These are phyloP conservation scores for Macheiramphus alcinus DNA, from an alignment of 2,113 vertebrate genomes.

Conservation along the genomic window DNA sequence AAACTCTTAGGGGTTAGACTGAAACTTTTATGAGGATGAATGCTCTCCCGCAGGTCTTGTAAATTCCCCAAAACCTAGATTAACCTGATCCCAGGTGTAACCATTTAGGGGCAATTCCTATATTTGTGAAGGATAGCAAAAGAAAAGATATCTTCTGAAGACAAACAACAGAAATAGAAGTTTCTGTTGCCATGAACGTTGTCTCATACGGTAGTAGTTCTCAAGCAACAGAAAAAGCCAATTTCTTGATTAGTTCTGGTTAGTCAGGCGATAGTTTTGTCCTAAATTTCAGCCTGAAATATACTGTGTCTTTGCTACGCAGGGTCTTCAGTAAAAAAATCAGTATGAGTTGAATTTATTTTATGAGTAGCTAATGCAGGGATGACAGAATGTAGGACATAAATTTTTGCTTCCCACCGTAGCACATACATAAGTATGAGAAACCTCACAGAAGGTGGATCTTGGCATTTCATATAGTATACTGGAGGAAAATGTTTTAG, in stretches of 20 bases:
- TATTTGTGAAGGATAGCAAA: neutral
- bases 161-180: neutral
- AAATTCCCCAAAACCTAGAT: neutral
- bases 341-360: neutral
- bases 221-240: neutral
- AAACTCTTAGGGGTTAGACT: neutral
- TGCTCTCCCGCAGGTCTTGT: neutral
- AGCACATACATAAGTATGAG: rapidly evolving
- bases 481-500: neutral
- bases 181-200: neutral
- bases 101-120: neutral
- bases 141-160: neutral
- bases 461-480: neutral
- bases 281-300: neutral
- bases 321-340: neutral
- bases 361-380: neutral
- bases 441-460: neutral
- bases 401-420: neutral
- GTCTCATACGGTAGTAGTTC: neutral
- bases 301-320: neutral
- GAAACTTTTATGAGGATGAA: neutral
- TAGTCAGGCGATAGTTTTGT: neutral
- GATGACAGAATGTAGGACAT: neutral
- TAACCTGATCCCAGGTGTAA: neutral
- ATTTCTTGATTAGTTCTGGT: neutral